Evolutionary conservation across 2,113 vertebrate species (phyloP), one percentile per base, ranked within the genome.

Genomic region (Merops nubicus): DNA sequence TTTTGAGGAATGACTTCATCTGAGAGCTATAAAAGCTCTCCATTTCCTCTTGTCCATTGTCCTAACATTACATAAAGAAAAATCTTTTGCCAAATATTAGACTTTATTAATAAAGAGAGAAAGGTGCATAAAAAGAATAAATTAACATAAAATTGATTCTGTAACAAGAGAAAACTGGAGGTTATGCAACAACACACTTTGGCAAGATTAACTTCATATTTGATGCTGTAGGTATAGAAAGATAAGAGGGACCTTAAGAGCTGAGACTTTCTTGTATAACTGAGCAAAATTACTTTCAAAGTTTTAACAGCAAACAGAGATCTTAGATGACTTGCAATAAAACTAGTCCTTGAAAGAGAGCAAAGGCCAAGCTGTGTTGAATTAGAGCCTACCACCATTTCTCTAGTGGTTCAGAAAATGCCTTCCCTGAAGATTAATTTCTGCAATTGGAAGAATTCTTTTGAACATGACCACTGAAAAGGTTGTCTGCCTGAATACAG

Each of bases 281-380:
- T 42, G 47, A 86, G 54, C 23, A 88, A 95, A 94, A 94, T 81
- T 67, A 56, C 56, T 96, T 92, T 56, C 19, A 29, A 77, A 92
- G 26, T 77, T 70, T 72, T 93, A 93, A 75, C 31, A 90, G 83
- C 33, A 91, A 86, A 53, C 31, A 95, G 92, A 84, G 84, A 75
- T 84, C 64, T 74, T 93, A 77, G 76, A 92, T 38, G 47, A 81
- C 64, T 72, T 93, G 59, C 59, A 94, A 96, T 87, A 95, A 96
- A 92, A 84, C 64, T 51, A 81, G 34, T 56, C 86, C 63, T 92
- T 92, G 75, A 94, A 91, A 84, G 51, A 67, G 85, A 88, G 60
- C 68, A 92, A 93, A 96, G 96, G 95, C 65, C 90, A 95, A 80
- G 36, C 47, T 88, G 82, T 91, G 90, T 12, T 88, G 89, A 94